These are phyloP conservation scores for Troides helena DNA, from an alignment of 2,888 invertebrate species.

Conservation along the genomic window DNA sequence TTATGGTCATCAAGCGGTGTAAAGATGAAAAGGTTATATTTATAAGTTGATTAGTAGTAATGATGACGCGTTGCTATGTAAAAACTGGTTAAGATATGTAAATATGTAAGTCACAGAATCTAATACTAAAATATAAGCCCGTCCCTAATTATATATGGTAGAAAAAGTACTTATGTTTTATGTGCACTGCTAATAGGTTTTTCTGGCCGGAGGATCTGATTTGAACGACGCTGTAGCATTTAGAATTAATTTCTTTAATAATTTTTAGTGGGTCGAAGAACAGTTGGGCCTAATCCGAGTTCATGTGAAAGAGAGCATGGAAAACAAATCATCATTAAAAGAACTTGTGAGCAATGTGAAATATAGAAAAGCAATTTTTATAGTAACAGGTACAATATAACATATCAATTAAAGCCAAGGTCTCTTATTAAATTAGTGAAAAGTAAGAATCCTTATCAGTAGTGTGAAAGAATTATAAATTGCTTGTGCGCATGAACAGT, in stretches of 20 bases:
- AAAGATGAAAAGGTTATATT: slow-evolving; percentile 60
- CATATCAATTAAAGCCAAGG: neutral
- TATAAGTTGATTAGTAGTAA: neutral
- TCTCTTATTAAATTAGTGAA: neutral
- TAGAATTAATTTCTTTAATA: slow-evolving; percentile 5
- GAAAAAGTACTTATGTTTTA: too few relatives aligned
- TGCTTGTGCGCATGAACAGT: too few relatives aligned
- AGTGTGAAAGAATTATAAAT: too few relatives aligned
- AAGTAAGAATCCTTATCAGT: neutral
- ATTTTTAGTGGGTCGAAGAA: slow-evolving; percentile 62
- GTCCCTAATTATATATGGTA: too few relatives aligned
- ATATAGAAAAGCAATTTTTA: slow-evolving; percentile 74
- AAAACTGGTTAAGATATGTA: neutral
- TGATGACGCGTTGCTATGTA: neutral
- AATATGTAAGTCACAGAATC: neutral
- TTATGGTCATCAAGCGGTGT: slow-evolving; percentile 67
- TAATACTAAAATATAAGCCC: neutral
- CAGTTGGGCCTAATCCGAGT: slow-evolving; percentile 59
- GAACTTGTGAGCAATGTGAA: slow-evolving; percentile 74
- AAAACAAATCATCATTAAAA: slow-evolving; percentile 69
- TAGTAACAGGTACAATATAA: slow-evolving; percentile 60
- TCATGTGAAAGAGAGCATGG: slow-evolving; percentile 75
- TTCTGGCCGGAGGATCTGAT: too few relatives aligned
- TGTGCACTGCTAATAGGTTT: too few relatives aligned
- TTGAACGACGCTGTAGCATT: neutral